Evolutionary conservation across 2,113 vertebrate species (phyloP).

Genomic region (Chelonoidis abingdonii): DNA sequence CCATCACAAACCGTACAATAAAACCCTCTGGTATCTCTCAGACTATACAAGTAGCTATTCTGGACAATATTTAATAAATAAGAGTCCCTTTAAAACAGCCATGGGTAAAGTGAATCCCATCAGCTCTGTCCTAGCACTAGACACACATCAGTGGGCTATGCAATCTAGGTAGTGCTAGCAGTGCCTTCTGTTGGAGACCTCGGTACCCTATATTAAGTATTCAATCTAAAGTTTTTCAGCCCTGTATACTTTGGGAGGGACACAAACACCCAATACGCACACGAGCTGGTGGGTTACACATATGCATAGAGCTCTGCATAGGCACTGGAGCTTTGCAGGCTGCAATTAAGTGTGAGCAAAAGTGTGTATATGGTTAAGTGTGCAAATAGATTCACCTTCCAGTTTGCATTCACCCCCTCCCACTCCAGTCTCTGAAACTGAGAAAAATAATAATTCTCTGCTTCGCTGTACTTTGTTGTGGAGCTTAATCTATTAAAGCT

Average conservation of each 20-base stretch:
- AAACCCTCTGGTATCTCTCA: background rate
- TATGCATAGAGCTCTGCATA: accelerated
- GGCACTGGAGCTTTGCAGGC: background rate
- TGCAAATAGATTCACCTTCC: background rate
- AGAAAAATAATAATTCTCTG: background rate
- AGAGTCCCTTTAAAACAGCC: background rate
- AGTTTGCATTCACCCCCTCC: background rate
- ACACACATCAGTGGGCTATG: background rate
- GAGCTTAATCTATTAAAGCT: background rate
- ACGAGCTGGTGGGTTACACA: background rate
- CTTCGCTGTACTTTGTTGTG: background rate
- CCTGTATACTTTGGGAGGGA: background rate
- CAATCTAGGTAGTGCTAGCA: background rate
- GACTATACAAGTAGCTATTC: background rate
- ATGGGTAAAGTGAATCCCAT: background rate
- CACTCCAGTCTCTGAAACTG: background rate
- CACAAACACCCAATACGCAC: accelerated
- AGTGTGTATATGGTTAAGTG: accelerated
- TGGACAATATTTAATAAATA: background rate
- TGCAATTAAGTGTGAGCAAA: background rate
- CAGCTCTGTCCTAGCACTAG: background rate
- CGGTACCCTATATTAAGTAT: background rate
- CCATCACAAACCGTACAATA: background rate
- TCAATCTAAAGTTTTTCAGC: background rate
- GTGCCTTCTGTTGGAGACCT: background rate